Conservation (phyloP, 2,113 vertebrate species). For the Mesitornis unicolor region DNA sequence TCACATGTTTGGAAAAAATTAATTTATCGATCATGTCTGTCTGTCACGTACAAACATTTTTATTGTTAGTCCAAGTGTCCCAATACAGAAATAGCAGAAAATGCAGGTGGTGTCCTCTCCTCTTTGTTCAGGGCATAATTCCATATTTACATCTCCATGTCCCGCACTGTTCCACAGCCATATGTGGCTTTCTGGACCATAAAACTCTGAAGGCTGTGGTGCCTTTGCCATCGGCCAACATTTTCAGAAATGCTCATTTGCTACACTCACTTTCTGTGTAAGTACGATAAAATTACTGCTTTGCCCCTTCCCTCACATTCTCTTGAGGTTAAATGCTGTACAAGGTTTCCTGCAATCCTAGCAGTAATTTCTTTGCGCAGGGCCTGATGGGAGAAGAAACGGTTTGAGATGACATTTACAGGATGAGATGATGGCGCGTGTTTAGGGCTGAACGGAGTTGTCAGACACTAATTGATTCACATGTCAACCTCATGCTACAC, state of each 20-base stretch:
- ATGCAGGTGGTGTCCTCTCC: not conserved
- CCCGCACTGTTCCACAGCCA: not conserved
- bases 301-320: not conserved
- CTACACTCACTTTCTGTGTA: not conserved
- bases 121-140: not conserved
- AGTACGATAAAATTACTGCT: not conserved
- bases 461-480: not conserved
- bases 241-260: not conserved
- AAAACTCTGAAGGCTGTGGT: not conserved
- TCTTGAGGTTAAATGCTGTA: not conserved
- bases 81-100: not conserved
- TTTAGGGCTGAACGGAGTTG: not conserved
- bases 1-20: not conserved
- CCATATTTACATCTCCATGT: not conserved
- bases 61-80: not conserved
- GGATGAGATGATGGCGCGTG: not conserved
- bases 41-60: conserved; percentile 14
- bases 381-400: not conserved
- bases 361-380: not conserved
- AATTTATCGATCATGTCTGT: not conserved
- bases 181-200: not conserved
- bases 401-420: not conserved
- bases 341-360: not conserved
- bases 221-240: not conserved
- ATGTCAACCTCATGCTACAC: not conserved